phyloP scores from a whole-genome alignment of 2,797 vertebrate species.

The Chaenodraco wilsoni region DNA sequence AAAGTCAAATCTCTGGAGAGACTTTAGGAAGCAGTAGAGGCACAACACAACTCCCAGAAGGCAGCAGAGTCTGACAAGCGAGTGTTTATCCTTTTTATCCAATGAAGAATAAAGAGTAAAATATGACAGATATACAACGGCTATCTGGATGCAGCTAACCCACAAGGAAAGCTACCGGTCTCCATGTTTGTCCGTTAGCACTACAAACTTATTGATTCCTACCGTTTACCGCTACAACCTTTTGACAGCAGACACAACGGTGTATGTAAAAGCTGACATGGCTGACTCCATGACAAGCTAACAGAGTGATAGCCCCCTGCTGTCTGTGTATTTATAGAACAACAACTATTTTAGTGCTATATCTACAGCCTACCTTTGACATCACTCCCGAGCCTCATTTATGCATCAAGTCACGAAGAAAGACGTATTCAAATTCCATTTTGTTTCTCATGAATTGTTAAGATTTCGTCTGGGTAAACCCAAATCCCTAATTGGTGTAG shows the following conservation, averaged over 20 bases:
- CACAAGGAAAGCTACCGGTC: slow-evolving; percentile 39
- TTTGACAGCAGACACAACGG: slow-evolving; percentile 59
- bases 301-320: slow-evolving; percentile 54
- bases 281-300: slow-evolving; percentile 61
- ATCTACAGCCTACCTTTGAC: slow-evolving; percentile 45
- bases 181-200: slow-evolving; percentile 55
- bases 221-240: slow-evolving; percentile 52
- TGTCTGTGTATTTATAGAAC: slow-evolving; percentile 33
- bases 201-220: slow-evolving; percentile 66
- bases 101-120: slow-evolving; percentile 50
- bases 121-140: slow-evolving; percentile 51
- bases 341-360: slow-evolving; percentile 23
- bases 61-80: slow-evolving; percentile 51
- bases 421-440: slow-evolving; percentile 51
- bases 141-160: slow-evolving; percentile 54
- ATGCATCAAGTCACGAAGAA: slow-evolving; percentile 42
- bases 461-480: slow-evolving; percentile 57
- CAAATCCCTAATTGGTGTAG: slow-evolving; percentile 75
- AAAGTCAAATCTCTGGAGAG: slow-evolving; percentile 39
- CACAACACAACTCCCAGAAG: slow-evolving; percentile 44
- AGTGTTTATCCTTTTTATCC: slow-evolving; percentile 54
- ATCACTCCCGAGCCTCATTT: slow-evolving; percentile 54
- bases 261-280: slow-evolving; percentile 61
- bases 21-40: slow-evolving; percentile 27
- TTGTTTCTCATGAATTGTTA: slow-evolving; percentile 75